These are phyloP conservation scores for Conus betulinus DNA, from an alignment of 1,140 invertebrate species.

Conservation along the genomic window DNA sequence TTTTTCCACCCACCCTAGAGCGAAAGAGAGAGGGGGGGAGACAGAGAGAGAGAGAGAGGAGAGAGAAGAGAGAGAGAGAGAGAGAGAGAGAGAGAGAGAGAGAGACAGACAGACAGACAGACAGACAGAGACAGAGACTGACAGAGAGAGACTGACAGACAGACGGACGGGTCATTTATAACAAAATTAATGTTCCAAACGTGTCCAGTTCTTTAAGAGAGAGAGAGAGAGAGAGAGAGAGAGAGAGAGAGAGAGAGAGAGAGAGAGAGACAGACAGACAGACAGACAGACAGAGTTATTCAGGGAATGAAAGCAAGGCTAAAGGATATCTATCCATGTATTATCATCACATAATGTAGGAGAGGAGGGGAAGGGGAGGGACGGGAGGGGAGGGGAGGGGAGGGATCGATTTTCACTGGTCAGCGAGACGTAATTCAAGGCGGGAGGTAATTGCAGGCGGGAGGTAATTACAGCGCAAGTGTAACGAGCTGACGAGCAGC, in stretches of 20 bases:
- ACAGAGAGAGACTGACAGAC: not conserved
- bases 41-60: not conserved
- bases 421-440: too few relatives aligned
- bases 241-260: slow-evolving; percentile 21
- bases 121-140: not conserved
- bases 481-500: too few relatives aligned
- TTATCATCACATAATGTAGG: not conserved
- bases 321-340: not conserved
- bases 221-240: slow-evolving; percentile 12
- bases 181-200: not conserved
- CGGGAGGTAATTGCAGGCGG: too few relatives aligned
- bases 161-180: not conserved
- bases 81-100: slow-evolving; percentile 5
- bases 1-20: not conserved
- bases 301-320: not conserved
- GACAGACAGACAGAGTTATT: not conserved
- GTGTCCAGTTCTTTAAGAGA: too few relatives aligned
- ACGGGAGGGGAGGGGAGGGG: not conserved
- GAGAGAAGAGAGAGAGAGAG: not conserved
- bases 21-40: not conserved
- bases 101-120: not conserved
- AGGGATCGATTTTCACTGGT: not conserved
- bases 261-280: not conserved
- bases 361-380: not conserved
- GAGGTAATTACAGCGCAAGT: too few relatives aligned